phyloP scores from a whole-genome alignment of 2,113 vertebrate species.

The Xiphias gladius region DNA sequence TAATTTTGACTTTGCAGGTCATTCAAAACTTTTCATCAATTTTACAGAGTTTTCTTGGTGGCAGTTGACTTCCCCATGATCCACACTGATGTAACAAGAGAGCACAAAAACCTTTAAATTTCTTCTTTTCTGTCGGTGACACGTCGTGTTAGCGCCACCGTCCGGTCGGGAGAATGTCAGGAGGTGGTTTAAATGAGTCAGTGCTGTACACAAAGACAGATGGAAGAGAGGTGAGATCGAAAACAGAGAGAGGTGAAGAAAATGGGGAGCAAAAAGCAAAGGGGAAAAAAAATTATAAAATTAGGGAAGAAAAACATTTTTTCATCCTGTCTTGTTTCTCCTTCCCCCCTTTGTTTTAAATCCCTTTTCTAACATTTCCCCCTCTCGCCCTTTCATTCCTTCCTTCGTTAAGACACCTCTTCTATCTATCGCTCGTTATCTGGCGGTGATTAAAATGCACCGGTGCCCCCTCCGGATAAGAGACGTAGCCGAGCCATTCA shows the following conservation, averaged over 20 bases:
- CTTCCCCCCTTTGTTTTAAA: neutral
- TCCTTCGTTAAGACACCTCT: neutral
- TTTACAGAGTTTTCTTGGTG: conserved; percentile 42
- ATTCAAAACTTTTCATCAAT: conserved; percentile 12
- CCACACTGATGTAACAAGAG: conserved; percentile 61
- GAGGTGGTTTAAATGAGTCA: conserved; percentile 54
- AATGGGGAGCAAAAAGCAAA: conserved; percentile 34
- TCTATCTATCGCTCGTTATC: neutral
- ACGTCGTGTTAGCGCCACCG: conserved; percentile 47
- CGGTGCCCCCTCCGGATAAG: neutral
- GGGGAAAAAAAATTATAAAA: conserved; percentile 24
- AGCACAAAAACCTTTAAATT: conserved; percentile 34
- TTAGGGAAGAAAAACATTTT: conserved; percentile 23
- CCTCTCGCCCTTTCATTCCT: neutral
- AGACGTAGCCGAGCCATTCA: neutral
- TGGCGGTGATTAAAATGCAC: neutral
- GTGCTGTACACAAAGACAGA: conserved; percentile 68
- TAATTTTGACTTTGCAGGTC: conserved; percentile 38
- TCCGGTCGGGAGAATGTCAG: conserved; percentile 52
- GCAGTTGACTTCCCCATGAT: conserved; percentile 40
- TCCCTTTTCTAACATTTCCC: neutral
- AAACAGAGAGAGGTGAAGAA: conserved; percentile 36
- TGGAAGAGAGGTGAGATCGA: conserved; percentile 35
- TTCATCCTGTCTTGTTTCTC: no score
- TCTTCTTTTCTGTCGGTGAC: conserved; percentile 56